These are phyloP conservation scores for Eupithecia inturbata DNA, from an alignment of 2,888 invertebrate species.

Conservation along the genomic window DNA sequence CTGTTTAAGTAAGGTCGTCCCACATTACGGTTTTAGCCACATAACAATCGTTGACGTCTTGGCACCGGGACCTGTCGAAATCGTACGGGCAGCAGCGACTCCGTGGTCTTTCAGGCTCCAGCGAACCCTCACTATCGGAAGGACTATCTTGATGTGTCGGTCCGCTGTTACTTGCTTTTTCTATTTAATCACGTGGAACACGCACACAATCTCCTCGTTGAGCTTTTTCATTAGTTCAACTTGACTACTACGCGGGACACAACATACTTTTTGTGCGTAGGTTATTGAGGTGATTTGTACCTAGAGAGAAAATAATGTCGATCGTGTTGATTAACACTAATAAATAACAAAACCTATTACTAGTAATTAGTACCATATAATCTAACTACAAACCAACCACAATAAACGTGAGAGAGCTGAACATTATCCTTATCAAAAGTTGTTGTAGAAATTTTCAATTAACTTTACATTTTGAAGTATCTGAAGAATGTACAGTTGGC, in stretches of 20 bases:
- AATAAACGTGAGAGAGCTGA: constrained; percentile 53
- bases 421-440: constrained; percentile 66
- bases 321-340: not conserved
- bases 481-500: constrained; percentile 37
- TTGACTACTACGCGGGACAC: constrained; percentile 1
- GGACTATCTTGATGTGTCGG: constrained; percentile 1
- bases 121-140: not conserved
- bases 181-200: constrained; percentile 1
- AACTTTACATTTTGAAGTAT: constrained; percentile 44
- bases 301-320: not conserved
- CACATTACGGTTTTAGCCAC: constrained; percentile 67
- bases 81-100: constrained; percentile 70
- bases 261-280: constrained; percentile 4
- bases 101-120: constrained; percentile 29
- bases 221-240: not conserved
- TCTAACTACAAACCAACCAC: constrained; percentile 53
- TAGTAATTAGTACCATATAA: not conserved
- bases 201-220: not conserved
- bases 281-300: constrained; percentile 1
- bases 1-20: constrained; percentile 51
- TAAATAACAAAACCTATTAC: not conserved
- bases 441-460: constrained; percentile 55
- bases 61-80: constrained; percentile 63
- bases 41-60: constrained; percentile 62
- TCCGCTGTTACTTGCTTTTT: not conserved